Base-by-base conservation (phyloP, 2,113 vertebrate species). In the Oreotrochilus melanogaster region DNA sequence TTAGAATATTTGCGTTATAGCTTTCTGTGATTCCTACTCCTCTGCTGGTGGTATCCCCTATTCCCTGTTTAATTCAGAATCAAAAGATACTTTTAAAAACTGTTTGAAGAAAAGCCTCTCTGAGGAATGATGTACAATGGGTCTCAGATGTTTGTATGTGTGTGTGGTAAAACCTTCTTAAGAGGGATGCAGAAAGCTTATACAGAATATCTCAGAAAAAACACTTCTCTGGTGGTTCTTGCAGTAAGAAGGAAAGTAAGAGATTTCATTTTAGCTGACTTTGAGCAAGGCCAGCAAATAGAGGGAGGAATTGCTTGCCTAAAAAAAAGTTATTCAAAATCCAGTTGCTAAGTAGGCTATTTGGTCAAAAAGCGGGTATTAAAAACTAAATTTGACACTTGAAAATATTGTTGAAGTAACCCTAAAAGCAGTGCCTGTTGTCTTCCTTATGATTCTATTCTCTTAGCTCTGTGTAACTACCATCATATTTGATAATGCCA, bases 1-100 rank as follows among this genome's bases (percentile, higher is more conserved):
- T 96, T 94, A 80, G 93, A 96, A 82, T 93, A 92, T 94, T 97
- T 96, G 71, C 79, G 92, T 97, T 96, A 96, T 96, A 83, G 93
- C 82, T 97, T 94, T 89, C 95, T 83, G 78, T 88, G 89, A 86
- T 94, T 95, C 89, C 91, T 30, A 4, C 83, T 92, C 60, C 37
- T 95, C 82, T 14, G 43, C 62, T 94, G 60, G 86, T 95, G 81
- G 76, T 79, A 86, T 61, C 81, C 76, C 58, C 70, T 81, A 31
- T 86, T 58, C 80, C 95, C 73, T 92, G 62, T 88, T 97, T 86
- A 79, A 75, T 80, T 97, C 85, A 72, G 43, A 97, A 85, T 64
- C 85, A 69, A 96, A 96, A 93, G 51, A 25, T 71, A 66, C 4
- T 56, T 95, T 96, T 90, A 79, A 80, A 97, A 94, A 79, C 10